phyloP scores from a whole-genome alignment of 2,888 invertebrate genomes.

The Folsomia manolachei region DNA sequence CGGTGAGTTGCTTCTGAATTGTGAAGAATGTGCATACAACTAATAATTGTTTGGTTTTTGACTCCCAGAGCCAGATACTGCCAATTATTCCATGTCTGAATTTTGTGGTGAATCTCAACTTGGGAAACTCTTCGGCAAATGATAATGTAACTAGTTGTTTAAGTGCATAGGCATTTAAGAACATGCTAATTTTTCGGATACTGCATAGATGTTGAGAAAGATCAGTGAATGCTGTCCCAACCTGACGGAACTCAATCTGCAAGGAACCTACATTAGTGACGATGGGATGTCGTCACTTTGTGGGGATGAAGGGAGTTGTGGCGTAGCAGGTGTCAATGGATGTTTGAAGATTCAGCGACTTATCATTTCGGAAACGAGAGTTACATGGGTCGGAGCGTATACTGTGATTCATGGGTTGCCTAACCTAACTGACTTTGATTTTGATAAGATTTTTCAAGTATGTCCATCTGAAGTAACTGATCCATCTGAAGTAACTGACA shows the following conservation, averaged over 20 bases:
- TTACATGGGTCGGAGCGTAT: conserved; percentile 51
- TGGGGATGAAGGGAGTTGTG: conserved; percentile 34
- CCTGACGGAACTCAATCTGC: conserved; percentile 52
- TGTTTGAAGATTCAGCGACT: conserved; percentile 52
- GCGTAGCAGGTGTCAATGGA: conserved; percentile 43
- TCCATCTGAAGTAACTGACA: conserved; percentile 8
- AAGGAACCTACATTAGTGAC: conserved; percentile 52
- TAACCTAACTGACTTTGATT: conserved; percentile 52
- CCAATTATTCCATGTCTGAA: conserved; percentile 50
- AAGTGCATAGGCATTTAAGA: not conserved
- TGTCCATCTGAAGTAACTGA: not conserved
- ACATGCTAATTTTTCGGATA: not conserved
- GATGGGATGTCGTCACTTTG: conserved; percentile 52
- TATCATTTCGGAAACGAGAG: conserved; percentile 51
- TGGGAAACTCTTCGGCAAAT: conserved; percentile 53
- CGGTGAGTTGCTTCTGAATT: too few species aligned
- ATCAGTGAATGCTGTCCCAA: conserved; percentile 52
- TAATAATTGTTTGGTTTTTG: too few species aligned
- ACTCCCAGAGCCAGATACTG: conserved; percentile 49
- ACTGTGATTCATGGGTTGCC: conserved; percentile 52
- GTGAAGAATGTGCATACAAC: too few species aligned
- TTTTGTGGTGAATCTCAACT: conserved; percentile 51
- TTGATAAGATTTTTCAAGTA: conserved; percentile 53
- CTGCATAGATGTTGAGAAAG: conserved; percentile 51
- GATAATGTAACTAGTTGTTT: conserved; percentile 51